These are phyloP conservation scores for Caenorhabditis wallacei DNA, from an alignment of 2,888 invertebrate genomes.

Conservation along the genomic window DNA sequence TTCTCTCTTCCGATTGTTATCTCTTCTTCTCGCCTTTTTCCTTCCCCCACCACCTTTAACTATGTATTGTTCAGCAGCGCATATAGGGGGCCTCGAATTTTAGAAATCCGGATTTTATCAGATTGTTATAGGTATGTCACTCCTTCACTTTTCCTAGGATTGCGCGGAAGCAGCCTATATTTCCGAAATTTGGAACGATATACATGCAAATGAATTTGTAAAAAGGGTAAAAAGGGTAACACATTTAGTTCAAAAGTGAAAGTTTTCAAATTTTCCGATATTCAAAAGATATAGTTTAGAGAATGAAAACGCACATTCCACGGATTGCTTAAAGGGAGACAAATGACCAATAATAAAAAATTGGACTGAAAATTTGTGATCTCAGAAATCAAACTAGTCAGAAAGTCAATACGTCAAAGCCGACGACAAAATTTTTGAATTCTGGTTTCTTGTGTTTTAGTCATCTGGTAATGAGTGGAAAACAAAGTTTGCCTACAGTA, in stretches of 20 bases:
- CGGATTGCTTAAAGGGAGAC: not conserved
- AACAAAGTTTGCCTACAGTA: too few relatives aligned
- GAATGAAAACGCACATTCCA: not conserved
- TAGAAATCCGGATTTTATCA: slow-evolving; percentile 68
- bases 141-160: not conserved
- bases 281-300: not conserved
- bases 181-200: slow-evolving; percentile 55
- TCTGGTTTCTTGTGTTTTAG: not conserved
- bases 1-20: slow-evolving; percentile 42
- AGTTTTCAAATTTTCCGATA: slow-evolving; percentile 11
- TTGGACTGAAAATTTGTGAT: too few relatives aligned
- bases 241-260: slow-evolving; percentile 6
- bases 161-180: slow-evolving; percentile 38
- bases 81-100: slow-evolving; percentile 37
- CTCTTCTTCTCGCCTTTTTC: slow-evolving; percentile 34
- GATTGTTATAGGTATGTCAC: slow-evolving; percentile 63
- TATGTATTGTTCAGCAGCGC: slow-evolving; percentile 58
- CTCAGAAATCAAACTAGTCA: not conserved
- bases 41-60: slow-evolving; percentile 35
- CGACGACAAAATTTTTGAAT: not conserved
- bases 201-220: slow-evolving; percentile 21
- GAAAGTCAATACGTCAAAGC: not conserved
- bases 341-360: too few relatives aligned
- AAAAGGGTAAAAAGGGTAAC: not conserved
- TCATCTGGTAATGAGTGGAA: not conserved